Conservation (phyloP, 2,888 invertebrate species). For the Chromoteleia sp. region DNA sequence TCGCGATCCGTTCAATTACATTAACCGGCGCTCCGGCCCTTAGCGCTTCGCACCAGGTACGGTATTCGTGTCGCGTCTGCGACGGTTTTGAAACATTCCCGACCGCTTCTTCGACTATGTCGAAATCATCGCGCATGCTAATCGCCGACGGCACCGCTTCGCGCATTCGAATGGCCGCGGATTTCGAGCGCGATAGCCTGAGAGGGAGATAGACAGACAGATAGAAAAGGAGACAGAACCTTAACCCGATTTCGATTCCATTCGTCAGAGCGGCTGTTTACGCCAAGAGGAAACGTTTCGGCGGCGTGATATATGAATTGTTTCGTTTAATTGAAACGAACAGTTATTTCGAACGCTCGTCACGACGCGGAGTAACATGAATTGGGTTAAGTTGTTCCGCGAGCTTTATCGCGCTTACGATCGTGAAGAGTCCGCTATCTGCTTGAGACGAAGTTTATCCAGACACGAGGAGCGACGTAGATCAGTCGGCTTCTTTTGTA, state of each 20-base stretch:
- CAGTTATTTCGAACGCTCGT: conserved; percentile 39
- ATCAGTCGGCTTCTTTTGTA: conserved; percentile 66
- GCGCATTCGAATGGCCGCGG: conserved; percentile 47
- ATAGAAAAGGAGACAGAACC: background rate
- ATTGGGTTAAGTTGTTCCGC: conserved; percentile 49
- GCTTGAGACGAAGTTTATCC: conserved; percentile 37
- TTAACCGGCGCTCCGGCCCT: conserved; percentile 66
- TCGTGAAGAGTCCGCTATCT: conserved; percentile 45
- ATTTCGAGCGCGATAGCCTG: too few species aligned
- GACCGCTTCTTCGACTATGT: conserved; percentile 1
- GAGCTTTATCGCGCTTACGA: conserved; percentile 38
- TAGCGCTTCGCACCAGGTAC: conserved; percentile 59
- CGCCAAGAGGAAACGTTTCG: background rate
- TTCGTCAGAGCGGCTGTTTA: too few species aligned
- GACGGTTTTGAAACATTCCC: conserved; percentile 44
- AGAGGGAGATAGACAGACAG: too few species aligned
- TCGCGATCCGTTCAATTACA: conserved; percentile 76
- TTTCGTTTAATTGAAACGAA: conserved; percentile 14
- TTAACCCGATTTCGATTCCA: background rate
- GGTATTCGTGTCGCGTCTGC: conserved; percentile 58
- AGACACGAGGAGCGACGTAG: conserved; percentile 56
- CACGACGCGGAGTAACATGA: conserved; percentile 17
- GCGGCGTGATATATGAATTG: conserved; percentile 5
- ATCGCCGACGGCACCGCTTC: conserved; percentile 4
- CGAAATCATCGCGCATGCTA: conserved; percentile 39